phyloP scores from a whole-genome alignment of 2,113 vertebrate species.

The Datnioides undecimradiatus region DNA sequence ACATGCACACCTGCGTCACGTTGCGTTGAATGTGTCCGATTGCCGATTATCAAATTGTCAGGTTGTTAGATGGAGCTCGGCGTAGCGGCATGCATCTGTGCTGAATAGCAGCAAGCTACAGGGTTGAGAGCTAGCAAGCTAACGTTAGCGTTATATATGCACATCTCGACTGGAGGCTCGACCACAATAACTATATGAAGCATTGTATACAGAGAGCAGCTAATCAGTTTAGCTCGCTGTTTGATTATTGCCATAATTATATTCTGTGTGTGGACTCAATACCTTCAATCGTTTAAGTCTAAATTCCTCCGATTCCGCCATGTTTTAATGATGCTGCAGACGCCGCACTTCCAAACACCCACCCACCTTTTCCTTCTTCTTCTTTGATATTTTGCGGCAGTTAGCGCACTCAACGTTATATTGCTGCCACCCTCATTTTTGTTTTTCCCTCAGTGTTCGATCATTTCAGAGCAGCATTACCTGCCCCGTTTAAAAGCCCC shows the following conservation, averaged over 20 bases:
- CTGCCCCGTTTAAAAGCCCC: too few species aligned
- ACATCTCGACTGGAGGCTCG: constrained; percentile 29
- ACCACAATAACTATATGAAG: not conserved
- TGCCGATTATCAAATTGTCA: not conserved
- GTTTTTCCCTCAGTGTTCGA: too few species aligned
- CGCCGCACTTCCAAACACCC: constrained; percentile 60
- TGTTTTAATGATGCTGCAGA: constrained; percentile 79
- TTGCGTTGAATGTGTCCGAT: rapidly evolving
- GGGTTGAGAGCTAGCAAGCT: constrained; percentile 38
- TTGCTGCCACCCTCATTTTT: too few species aligned
- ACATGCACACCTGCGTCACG: rapidly evolving
- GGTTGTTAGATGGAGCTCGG: not conserved
- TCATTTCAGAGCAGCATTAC: too few species aligned
- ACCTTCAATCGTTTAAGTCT: constrained; percentile 77
- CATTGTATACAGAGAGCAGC: not conserved
- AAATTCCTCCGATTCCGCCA: constrained; percentile 80
- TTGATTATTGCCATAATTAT: rapidly evolving
- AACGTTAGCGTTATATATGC: constrained; percentile 58
- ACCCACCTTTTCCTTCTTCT: too few species aligned
- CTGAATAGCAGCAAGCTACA: constrained; percentile 24
- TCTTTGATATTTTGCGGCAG: too few species aligned
- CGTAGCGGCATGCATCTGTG: constrained; percentile 19
- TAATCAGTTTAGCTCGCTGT: rapidly evolving
- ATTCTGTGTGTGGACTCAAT: not conserved
- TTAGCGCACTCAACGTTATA: too few species aligned